Base-by-base conservation (phyloP, 2,888 invertebrate genomes). In the Scrobipalpa costella region DNA sequence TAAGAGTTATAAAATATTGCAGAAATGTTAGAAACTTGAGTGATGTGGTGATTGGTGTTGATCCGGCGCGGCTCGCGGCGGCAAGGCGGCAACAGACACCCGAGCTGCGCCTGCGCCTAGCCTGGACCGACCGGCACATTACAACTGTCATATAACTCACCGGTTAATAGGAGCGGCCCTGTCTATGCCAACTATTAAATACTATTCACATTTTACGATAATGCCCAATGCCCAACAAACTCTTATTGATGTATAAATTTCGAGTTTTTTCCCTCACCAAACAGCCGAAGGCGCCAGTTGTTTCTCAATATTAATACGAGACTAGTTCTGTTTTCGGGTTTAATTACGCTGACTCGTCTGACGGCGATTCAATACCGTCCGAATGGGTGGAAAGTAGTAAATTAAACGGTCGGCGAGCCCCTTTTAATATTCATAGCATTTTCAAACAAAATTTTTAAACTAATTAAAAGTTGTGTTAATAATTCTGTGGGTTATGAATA, bases 371-470 rank as follows among this genome's bases (percentile, higher is more conserved):
- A 74, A 74, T 68, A 74, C 71, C 69, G 71, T 68, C 71, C 74
- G 73, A 77, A 75, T 75, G 82, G 74, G 72, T 80, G 77, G 78
- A 80, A 78, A 79, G 82, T 83, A 83, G 85, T 89, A 88, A 90
- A 89, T 89, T 88, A 87, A 87, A 85, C 81, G 83, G 84, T 77
- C 85, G 83, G 82, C 83, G 81, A 80, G 82, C 78, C 78, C 75
- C 81, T 80, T 86, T 86, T 88, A 88, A 89, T 90, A 89, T 89
- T 88, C 90, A 89, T 89, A 86, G 86, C 85, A 81, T 85, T 86
- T 83, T 86, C 86, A 85, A 86, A 88, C 86, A 86, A 88, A 86
- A 84, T 86, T 85, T 64, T 83, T 85, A 84, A 88, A 89, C 86
- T 85, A 88, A 90, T 89, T 88, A 89, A 88, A 87, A 87, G 75